Percentiles rank a stretch among this genome's conserved stretches.
phyloP scores from a whole-genome alignment of 2,797 vertebrate species.

The Pampus argenteus region DNA sequence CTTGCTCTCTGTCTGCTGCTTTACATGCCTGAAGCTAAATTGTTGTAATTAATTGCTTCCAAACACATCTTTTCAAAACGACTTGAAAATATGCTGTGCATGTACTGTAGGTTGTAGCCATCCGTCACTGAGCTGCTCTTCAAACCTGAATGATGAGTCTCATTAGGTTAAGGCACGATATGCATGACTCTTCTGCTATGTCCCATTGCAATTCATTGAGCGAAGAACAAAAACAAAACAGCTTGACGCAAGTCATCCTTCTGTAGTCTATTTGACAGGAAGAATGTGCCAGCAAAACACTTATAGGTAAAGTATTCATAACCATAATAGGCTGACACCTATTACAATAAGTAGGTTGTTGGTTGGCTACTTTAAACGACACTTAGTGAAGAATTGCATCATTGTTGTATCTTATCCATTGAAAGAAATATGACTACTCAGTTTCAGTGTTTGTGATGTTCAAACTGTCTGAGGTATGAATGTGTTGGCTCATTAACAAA shows the following conservation, averaged over 20 bases:
- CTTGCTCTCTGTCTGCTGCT: constrained; percentile 17
- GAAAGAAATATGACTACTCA: constrained; percentile 31
- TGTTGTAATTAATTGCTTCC: constrained; percentile 49
- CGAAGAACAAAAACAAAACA: constrained; percentile 50
- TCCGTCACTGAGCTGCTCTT: constrained; percentile 46
- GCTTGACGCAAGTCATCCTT: constrained; percentile 10
- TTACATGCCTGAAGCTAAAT: constrained; percentile 40
- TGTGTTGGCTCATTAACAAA: constrained; percentile 31
- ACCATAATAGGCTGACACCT: constrained; percentile 30
- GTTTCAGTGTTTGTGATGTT: constrained; percentile 33
- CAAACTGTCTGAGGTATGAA: constrained; percentile 5
- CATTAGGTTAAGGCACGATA: constrained; percentile 35
- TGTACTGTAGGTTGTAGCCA: constrained; percentile 34
- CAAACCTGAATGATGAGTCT: constrained; percentile 55
- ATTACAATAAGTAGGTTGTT: constrained; percentile 53
- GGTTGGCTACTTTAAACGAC: constrained; percentile 28
- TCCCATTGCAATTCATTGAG: constrained; percentile 19
- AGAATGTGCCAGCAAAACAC: constrained; percentile 55
- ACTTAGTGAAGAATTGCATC: constrained; percentile 29
- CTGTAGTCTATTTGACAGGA: constrained; percentile 41
- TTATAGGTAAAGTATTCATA: constrained; percentile 44
- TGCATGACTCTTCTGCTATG: constrained; percentile 6
- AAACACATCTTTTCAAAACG: no score
- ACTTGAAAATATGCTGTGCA: constrained; percentile 40
- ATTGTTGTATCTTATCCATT: constrained; percentile 40